Evolutionary conservation across 2,888 invertebrate species (phyloP).

Genomic region (Parnassius mnemosyne): DNA sequence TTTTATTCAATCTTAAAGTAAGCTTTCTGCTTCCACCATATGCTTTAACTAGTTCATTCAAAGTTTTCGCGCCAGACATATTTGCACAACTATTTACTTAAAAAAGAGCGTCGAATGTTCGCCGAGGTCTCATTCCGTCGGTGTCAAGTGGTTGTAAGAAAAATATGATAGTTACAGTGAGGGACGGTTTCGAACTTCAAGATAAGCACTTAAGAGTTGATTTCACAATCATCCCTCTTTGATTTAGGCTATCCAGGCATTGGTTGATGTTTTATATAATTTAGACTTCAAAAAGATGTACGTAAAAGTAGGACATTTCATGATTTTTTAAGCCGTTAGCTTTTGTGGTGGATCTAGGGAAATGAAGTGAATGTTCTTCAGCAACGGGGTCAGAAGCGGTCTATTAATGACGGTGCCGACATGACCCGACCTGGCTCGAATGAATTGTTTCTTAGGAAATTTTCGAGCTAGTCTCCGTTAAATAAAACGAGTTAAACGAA

Average conservation of each 20-base stretch:
- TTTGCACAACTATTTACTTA: constrained; percentile 22
- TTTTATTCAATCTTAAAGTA: not conserved
- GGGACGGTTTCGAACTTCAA: constrained; percentile 9
- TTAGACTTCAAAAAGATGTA: constrained; percentile 33
- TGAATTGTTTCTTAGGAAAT: constrained; percentile 41
- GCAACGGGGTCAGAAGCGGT: constrained; percentile 63
- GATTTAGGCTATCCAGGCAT: constrained; percentile 13
- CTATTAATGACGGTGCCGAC: constrained; percentile 58
- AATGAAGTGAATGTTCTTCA: constrained; percentile 61
- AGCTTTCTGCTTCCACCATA: not conserved
- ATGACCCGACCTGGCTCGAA: constrained; percentile 34
- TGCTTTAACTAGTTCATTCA: not conserved
- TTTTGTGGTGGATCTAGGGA: constrained; percentile 57
- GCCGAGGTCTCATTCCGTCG: constrained; percentile 17
- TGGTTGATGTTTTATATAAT: constrained; percentile 24
- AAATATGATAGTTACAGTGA: constrained; percentile 1
- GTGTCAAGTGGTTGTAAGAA: constrained; percentile 6
- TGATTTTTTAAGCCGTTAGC: constrained; percentile 58
- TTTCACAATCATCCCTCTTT: not conserved
- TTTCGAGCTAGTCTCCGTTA: constrained; percentile 11
- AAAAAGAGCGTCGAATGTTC: constrained; percentile 20
- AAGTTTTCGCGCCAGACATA: constrained; percentile 11
- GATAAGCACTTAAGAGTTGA: constrained; percentile 8
- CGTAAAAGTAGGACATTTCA: constrained; percentile 39
- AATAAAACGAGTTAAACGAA: constrained; percentile 3